Percentiles rank a stretch among this genome's conserved stretches.
Evolutionary conservation across 2,888 invertebrate species (phyloP).

Genomic region (Hyposoter didymator): DNA sequence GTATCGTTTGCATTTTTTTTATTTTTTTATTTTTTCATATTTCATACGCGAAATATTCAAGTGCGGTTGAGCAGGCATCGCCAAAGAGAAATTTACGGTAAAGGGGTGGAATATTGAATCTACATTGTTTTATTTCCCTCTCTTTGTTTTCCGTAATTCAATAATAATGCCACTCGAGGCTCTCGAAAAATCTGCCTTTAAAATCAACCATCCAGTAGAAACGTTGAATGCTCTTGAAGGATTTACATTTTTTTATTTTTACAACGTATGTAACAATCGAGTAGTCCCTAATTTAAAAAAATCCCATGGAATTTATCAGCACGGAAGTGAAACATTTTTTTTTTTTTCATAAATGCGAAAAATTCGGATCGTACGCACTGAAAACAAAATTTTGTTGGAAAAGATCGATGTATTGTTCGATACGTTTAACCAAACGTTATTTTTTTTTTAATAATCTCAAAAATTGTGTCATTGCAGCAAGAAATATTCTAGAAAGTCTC

Average conservation of each 20-base stretch:
- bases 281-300: neutral
- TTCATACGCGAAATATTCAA: conserved; percentile 56
- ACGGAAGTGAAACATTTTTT: neutral
- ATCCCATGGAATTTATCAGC: neutral
- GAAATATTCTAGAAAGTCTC: no score
- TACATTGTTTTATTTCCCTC: conserved; percentile 17
- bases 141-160: conserved; percentile 15
- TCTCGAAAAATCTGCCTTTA: neutral
- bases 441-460: no score
- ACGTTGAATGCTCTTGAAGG: neutral
- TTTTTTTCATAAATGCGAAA: neutral
- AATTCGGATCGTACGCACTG: neutral
- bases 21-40: conserved; percentile 38
- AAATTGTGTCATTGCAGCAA: no score
- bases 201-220: neutral
- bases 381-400: no score
- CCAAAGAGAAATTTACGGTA: conserved; percentile 41
- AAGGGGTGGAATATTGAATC: conserved; percentile 52
- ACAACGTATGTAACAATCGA: neutral
- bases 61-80: conserved; percentile 49
- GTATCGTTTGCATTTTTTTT: conserved; percentile 55
- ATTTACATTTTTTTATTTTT: neutral
- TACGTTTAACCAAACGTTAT: no score
- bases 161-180: neutral
- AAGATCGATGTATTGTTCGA: no score